Conservation (phyloP, 1,140 invertebrate species). For the Stenopsyche tienmushanensis region DNA sequence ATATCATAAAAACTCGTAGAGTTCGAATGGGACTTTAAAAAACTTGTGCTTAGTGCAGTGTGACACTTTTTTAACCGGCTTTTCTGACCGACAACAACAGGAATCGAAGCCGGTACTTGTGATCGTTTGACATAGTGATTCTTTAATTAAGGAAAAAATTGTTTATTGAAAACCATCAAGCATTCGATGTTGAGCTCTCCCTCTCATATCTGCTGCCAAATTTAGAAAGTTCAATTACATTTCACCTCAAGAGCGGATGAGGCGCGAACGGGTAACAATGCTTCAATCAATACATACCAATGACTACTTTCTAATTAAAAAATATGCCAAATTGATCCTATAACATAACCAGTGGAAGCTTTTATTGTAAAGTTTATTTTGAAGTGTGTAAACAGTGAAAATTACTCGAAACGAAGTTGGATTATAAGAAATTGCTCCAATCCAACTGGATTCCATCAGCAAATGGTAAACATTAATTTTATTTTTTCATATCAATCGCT, state of each 20-base stretch:
- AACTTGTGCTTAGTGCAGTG: too few species aligned
- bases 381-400: too few species aligned
- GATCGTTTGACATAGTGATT: not conserved
- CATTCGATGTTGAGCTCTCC: not conserved
- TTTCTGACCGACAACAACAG: not conserved
- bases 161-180: too few species aligned
- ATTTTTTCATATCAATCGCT: too few species aligned
- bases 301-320: not conserved
- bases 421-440: too few species aligned
- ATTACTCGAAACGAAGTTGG: too few species aligned
- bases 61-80: not conserved
- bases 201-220: not conserved
- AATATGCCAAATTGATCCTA: too few species aligned
- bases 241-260: slow-evolving; percentile 12
- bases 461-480: too few species aligned
- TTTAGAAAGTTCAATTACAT: slow-evolving; percentile 24
- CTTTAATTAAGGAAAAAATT: too few species aligned
- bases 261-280: not conserved
- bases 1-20: not conserved
- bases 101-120: not conserved
- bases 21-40: not conserved
- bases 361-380: too few species aligned
- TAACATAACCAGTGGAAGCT: too few species aligned
- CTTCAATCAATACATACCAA: not conserved
- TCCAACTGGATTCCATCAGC: too few species aligned